These are phyloP conservation scores for Drosophila paranaensis DNA, from an alignment of 2,888 invertebrate species.

Conservation along the genomic window DNA sequence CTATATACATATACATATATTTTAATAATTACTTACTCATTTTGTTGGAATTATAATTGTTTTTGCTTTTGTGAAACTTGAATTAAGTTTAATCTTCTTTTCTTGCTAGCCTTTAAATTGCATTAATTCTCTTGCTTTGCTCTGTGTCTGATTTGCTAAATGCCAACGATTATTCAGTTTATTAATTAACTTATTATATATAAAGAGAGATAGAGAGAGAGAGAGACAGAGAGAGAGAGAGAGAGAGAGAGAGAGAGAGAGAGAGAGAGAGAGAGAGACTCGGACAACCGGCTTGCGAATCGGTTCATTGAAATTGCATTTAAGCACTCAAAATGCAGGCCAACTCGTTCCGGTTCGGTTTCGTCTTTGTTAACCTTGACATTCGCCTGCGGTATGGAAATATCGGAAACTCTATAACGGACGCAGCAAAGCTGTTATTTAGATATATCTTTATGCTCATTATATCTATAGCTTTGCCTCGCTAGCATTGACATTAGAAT, in stretches of 20 bases:
- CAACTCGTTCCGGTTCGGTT: slow-evolving; percentile 10
- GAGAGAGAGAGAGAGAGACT: background rate
- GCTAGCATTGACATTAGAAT: slow-evolving; percentile 21
- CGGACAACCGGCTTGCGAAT: slow-evolving; percentile 30
- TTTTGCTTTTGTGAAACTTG: slow-evolving; percentile 4
- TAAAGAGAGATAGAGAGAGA: background rate
- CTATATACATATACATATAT: background rate
- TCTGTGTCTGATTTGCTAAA: slow-evolving; percentile 16
- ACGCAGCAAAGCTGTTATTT: slow-evolving; percentile 11
- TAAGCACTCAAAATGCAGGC: slow-evolving; percentile 6
- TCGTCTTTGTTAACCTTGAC: slow-evolving; percentile 59
- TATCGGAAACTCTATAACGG: slow-evolving; percentile 21
- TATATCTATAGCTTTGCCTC: background rate
- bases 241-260: background rate
- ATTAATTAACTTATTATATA: slow-evolving; percentile 19
- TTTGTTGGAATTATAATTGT: slow-evolving; percentile 41
- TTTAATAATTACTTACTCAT: slow-evolving; percentile 75
- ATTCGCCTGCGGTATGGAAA: slow-evolving; percentile 37
- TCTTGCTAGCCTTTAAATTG: slow-evolving; percentile 8
- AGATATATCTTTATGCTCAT: too few species aligned
- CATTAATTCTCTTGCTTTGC: slow-evolving; percentile 4
- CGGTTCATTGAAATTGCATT: slow-evolving; percentile 21
- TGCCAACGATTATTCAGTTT: slow-evolving; percentile 47
- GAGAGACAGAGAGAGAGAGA: background rate
- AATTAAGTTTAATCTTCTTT: slow-evolving; percentile 25